A percentile compares a stretch with the other conserved stretches of the same genome.
Conservation (phyloP, 2,888 invertebrate species). For the Scaptomyza caliginosa region DNA sequence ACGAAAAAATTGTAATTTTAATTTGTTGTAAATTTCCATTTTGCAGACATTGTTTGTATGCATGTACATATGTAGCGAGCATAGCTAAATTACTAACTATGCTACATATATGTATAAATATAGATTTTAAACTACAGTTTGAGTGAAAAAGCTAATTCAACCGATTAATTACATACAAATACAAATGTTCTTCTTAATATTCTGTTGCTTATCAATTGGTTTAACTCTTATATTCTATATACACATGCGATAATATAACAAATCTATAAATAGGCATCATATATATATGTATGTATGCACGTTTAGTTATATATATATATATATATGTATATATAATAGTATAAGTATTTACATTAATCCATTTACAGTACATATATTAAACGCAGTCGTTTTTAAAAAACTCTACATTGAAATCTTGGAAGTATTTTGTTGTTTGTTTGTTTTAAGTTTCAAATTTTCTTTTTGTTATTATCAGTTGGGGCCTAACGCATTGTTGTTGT, state of each 20-base stretch:
- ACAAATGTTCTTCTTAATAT: not conserved
- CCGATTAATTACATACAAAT: conserved; percentile 1
- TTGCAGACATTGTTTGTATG: conserved; percentile 11
- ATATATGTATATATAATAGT: conserved; percentile 12
- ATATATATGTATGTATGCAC: conserved; percentile 20
- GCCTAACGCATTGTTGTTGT: conserved; percentile 18
- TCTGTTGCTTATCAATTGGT: not conserved
- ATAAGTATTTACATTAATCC: conserved; percentile 40
- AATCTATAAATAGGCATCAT: conserved; percentile 29
- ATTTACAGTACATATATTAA: conserved; percentile 37
- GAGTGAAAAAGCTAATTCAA: conserved; percentile 59
- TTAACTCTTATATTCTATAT: conserved; percentile 23
- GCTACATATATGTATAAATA: conserved; percentile 8
- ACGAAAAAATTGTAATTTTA: conserved; percentile 43
- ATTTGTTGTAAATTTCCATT: conserved; percentile 33
- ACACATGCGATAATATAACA: conserved; percentile 44
- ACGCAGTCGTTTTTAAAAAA: conserved; percentile 68
- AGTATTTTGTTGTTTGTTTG: conserved; percentile 46
- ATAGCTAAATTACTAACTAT: conserved; percentile 29
- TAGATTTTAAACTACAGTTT: conserved; percentile 31
- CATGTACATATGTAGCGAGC: conserved; percentile 17
- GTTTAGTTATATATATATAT: conserved; percentile 2
- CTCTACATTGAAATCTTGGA: conserved; percentile 66
- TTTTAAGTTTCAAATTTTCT: conserved; percentile 5
- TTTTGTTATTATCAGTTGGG: conserved; percentile 15